Conservation (phyloP, 2,113 vertebrate genomes). For the Mormyrus iriodes region DNA sequence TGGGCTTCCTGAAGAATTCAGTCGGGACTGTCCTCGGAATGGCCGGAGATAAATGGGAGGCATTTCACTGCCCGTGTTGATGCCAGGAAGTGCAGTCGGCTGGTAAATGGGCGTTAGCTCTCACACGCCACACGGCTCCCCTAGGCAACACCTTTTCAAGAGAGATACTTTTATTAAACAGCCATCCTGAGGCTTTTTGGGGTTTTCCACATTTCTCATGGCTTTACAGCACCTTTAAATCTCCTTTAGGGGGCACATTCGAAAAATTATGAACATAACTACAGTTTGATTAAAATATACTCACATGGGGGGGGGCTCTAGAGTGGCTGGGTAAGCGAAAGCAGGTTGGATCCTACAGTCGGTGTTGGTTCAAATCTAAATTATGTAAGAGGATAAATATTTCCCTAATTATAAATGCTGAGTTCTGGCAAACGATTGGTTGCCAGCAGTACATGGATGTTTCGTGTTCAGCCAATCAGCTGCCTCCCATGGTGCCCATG, state of each 20-base stretch:
- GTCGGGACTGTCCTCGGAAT: constrained; percentile 37
- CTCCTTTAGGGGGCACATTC: background rate
- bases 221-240: constrained; percentile 31
- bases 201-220: constrained; percentile 41
- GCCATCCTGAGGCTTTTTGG: constrained; percentile 16
- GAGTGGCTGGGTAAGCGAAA: background rate
- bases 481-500: background rate
- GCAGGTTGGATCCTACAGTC: background rate
- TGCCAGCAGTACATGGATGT: background rate
- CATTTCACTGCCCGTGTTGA: constrained; percentile 39
- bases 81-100: constrained; percentile 45
- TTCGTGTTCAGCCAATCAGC: background rate
- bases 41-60: constrained; percentile 46
- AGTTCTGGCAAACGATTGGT: background rate
- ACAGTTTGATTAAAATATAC: constrained; percentile 1
- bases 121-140: constrained; percentile 42
- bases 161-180: constrained; percentile 42
- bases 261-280: constrained; percentile 20
- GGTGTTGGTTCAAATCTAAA: background rate
- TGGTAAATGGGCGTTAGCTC: constrained; percentile 59
- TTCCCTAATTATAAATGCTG: no score
- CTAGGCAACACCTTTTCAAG: constrained; percentile 45
- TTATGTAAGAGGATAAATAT: background rate
- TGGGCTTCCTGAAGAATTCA: constrained; percentile 44
- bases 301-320: background rate